These are phyloP conservation scores for Manis crassicaudata DNA, from an alignment of 2,797 vertebrate species.

Conservation along the genomic window DNA sequence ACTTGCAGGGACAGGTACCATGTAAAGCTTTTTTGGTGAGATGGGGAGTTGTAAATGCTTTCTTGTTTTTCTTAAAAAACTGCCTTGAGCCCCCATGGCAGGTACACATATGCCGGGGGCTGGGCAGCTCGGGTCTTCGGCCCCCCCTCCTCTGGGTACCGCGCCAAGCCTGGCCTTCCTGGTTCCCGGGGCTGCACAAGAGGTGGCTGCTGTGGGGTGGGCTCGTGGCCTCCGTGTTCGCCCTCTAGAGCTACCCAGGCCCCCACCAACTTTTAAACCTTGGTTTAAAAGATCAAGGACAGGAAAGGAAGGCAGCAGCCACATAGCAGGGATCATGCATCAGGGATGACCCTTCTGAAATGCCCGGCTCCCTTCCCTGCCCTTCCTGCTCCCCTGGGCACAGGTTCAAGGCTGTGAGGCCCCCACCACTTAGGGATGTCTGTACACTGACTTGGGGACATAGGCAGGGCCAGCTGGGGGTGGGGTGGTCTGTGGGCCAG, in stretches of 20 bases:
- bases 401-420: neutral
- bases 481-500: neutral
- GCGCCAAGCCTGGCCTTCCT: neutral
- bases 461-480: neutral
- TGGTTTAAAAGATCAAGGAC: neutral
- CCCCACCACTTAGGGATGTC: neutral
- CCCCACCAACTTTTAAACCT: neutral
- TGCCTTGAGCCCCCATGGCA: accelerated
- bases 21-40: neutral
- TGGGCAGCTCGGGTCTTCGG: neutral
- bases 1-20: neutral
- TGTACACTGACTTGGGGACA: neutral
- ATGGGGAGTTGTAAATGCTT: too few relatives aligned
- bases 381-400: accelerated
- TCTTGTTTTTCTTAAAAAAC: neutral
- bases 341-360: neutral
- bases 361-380: accelerated
- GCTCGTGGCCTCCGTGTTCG: accelerated
- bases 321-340: neutral
- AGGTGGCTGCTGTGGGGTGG: accelerated
- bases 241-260: neutral
- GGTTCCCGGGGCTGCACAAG: accelerated
- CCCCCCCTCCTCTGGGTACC: neutral
- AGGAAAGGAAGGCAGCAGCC: neutral
- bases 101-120: accelerated